Base-by-base conservation (phyloP, 2,888 invertebrate genomes). In the Atethmia centrago region DNA sequence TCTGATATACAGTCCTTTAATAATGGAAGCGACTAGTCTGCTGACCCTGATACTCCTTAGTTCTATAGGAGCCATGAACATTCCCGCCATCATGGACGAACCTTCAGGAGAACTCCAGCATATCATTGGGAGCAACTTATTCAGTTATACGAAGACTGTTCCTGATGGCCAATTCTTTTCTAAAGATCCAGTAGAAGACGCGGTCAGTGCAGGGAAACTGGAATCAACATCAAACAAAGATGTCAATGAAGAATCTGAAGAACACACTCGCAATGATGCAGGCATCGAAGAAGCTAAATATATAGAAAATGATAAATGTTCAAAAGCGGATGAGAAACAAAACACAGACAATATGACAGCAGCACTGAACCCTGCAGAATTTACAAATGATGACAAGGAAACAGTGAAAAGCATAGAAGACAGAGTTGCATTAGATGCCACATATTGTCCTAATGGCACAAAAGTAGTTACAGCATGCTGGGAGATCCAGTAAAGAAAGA, bases 1-100 rank as follows among this genome's bases (percentile, higher is more conserved):
- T 51, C 42, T 78, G 79, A 71, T 63, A 16, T 53, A 74, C 36
- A 78, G 76, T 62, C 49, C 49, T 10, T 28, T 56, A 79, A 64
- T 40, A 53, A 77, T 77, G 73, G 77, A 72, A 21, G 58, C 28
- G 16, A 77, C 28, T 16, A 12, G 19, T 47, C 10, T 63, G 25
- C 45, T 79, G 4, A 72, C 16, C 40, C 51, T 77, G 51, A 64
- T 77, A 59, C 16, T 79, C 63, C 40, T 77, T 25, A 31, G 45
- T 25, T 10, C 12, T 47, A 79, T 31, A 25, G 62, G 61, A 72
- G 79, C 76, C 42, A 77, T 56, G 63, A 45, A 51, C 19, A 71
- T 72, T 36, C 56, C 31, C 0, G 0, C 5, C 7, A n/a, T 51
- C 1, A 56, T 42, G 12, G 1, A 49, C 14, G 9, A 45, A 56